Evolutionary conservation across 2,888 invertebrate genomes (phyloP), one percentile per base, ranked within the genome.

Genomic region (Drosophila lacicola): DNA sequence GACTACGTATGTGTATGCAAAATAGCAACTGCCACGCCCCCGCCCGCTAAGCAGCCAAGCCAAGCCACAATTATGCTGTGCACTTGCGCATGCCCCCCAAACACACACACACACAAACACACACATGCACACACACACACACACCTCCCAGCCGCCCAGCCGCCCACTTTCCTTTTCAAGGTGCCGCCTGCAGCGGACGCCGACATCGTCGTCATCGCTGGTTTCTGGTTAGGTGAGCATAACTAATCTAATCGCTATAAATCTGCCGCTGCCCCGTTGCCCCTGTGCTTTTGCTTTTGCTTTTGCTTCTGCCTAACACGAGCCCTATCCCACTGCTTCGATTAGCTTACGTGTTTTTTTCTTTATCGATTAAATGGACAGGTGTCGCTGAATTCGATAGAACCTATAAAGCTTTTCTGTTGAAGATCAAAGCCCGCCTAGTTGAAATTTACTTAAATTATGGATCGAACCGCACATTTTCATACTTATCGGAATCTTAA

Each of bases 131-230:
- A 29, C 13, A 17, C 11, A 17, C 29, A 19, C 8, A n/a, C n/a
- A 37, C 6, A n/a, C 17, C n/a, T 17, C 57, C 54, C 57, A 42
- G 46, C 17, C 17, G 21, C 54, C 54, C 58, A 42, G 44, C 74
- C 87, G 74, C 87, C 84, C 86, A 79, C 88, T 86, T 82, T 82
- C 72, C 80, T 82, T 88, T 83, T 82, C 53, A 88, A 78, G 87
- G 68, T 68, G 87, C 89, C 84, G 88, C 70, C 80, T 42, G 56
- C 57, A 58, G 60, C 49, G 64, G 45, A 57, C 62, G 42, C 51
- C 55, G 13, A 25, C 63, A 37, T 21, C 51, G 41, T 33, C 51
- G 49, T 47, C 57, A 36, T 55, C 60, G 46, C 66, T 45, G 45
- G 51, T 70, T 81, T 78, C 74, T 76, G 83, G 71, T 75, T 74